Evolutionary conservation across 2,888 invertebrate species (phyloP).

Genomic region (Drosophila robusta): DNA sequence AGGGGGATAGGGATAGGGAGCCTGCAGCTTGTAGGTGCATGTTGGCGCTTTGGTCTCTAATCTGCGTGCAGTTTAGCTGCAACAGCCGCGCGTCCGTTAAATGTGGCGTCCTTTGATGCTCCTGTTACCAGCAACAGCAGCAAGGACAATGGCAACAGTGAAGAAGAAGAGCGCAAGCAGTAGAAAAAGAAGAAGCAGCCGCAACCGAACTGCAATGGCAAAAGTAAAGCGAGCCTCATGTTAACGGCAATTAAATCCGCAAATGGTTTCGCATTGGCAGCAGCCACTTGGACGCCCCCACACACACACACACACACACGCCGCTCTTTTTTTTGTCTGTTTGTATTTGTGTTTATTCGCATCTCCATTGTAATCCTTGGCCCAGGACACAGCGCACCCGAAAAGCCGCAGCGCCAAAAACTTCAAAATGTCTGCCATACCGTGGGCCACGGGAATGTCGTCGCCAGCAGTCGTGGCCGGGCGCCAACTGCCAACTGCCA

Average conservation of each 20-base stretch:
- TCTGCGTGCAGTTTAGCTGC: conserved; percentile 44
- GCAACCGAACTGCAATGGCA: conserved; percentile 37
- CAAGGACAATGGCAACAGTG: neutral
- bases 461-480: conserved; percentile 6
- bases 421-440: conserved; percentile 72
- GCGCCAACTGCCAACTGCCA: neutral
- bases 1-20: too few relatives aligned
- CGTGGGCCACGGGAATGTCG: conserved; percentile 22
- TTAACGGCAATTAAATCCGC: conserved; percentile 81
- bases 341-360: conserved; percentile 34
- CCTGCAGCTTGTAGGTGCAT: conserved; percentile 19
- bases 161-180: neutral
- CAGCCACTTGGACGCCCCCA: conserved; percentile 21
- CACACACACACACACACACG: neutral
- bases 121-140: conserved; percentile 42
- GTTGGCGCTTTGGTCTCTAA: conserved; percentile 65
- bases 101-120: conserved; percentile 49
- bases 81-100: neutral
- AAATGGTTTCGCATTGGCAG: conserved; percentile 74
- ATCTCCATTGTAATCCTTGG: conserved; percentile 74
- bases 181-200: conserved; percentile 2
- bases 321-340: neutral
- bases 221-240: conserved; percentile 67
- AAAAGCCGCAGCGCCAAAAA: conserved; percentile 68
- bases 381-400: conserved; percentile 32